These are phyloP conservation scores for Erynnis tages DNA, from an alignment of 2,888 invertebrate species.

Conservation along the genomic window DNA sequence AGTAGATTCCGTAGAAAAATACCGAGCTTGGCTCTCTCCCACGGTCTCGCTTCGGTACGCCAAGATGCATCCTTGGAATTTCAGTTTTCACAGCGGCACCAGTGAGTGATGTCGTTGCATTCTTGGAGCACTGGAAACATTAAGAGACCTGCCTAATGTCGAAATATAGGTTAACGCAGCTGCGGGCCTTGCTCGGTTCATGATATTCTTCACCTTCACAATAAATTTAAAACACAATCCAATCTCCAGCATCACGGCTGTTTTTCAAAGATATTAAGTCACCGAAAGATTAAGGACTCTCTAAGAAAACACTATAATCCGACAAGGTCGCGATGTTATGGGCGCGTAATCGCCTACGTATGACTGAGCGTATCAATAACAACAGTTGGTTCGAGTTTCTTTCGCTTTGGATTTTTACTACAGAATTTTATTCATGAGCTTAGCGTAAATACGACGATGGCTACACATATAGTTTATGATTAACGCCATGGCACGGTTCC, in stretches of 20 bases:
- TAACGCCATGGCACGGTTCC: too few species aligned
- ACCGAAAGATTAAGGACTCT: slow-evolving; percentile 49
- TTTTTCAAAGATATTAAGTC: slow-evolving; percentile 52
- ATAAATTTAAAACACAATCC: slow-evolving; percentile 39
- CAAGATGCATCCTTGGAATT: too few species aligned
- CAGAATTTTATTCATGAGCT: slow-evolving; percentile 23
- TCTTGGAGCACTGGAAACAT: too few species aligned
- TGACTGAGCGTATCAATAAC: slow-evolving; percentile 23
- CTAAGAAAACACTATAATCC: slow-evolving; percentile 43
- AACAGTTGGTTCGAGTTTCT: slow-evolving; percentile 25
- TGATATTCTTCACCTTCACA: slow-evolving; percentile 59
- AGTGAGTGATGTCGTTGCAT: too few species aligned
- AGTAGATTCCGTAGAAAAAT: too few species aligned
- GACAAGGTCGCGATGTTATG: slow-evolving; percentile 35
- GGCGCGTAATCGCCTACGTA: slow-evolving; percentile 26
- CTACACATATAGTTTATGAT: too few species aligned
- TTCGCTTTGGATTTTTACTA: slow-evolving; percentile 27
- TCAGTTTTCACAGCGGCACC: too few species aligned
- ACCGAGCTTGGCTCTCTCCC: too few species aligned
- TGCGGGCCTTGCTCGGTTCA: slow-evolving; percentile 46
- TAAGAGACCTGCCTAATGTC: too few species aligned
- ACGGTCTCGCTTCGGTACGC: too few species aligned
- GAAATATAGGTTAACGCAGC: slow-evolving; percentile 51
- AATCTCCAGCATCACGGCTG: slow-evolving; percentile 49
- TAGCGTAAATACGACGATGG: slow-evolving; percentile 16